phyloP scores from a whole-genome alignment of 1,140 invertebrate genomes.

The Lordiphosa clarofinis region DNA sequence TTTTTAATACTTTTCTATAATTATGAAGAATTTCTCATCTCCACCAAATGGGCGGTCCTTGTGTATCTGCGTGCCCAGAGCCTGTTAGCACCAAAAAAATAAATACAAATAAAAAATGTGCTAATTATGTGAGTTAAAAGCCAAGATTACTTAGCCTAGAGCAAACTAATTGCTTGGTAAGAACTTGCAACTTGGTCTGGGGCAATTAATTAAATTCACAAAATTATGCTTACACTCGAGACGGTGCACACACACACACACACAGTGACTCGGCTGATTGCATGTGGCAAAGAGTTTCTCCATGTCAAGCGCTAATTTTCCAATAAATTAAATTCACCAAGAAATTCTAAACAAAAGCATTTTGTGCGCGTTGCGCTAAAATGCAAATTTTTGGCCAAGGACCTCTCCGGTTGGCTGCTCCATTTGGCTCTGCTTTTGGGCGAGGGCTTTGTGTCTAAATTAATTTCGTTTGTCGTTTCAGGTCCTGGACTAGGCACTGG shows the following conservation, averaged over 20 bases:
- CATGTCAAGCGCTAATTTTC: slow-evolving; percentile 71
- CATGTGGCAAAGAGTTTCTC: slow-evolving; percentile 18
- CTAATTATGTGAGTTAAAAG: slow-evolving; percentile 47
- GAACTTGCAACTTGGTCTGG: slow-evolving; percentile 24
- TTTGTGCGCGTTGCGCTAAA: slow-evolving; percentile 54
- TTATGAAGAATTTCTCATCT: slow-evolving; percentile 12
- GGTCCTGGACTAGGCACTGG: slow-evolving; percentile 32
- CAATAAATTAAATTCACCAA: slow-evolving; percentile 76
- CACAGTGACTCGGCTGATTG: slow-evolving; percentile 15
- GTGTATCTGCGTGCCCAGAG: slow-evolving; percentile 41
- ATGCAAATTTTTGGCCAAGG: slow-evolving; percentile 67
- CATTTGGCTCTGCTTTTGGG: slow-evolving; percentile 2
- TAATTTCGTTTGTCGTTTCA: slow-evolving; percentile 56
- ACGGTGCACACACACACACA: slow-evolving; percentile 18
- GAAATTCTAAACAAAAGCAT: slow-evolving; percentile 75
- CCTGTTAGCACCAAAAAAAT: slow-evolving; percentile 47
- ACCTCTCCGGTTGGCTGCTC: no score
- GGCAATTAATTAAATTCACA: slow-evolving; percentile 29
- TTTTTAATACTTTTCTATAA: slow-evolving; percentile 16
- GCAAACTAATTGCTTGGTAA: slow-evolving; percentile 59
- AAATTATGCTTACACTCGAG: slow-evolving; percentile 23
- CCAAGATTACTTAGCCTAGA: slow-evolving; percentile 31
- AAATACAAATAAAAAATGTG: slow-evolving; percentile 40
- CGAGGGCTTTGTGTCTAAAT: slow-evolving; percentile 72
- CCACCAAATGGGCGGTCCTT: no score